Evolutionary conservation across 2,797 vertebrate genomes (phyloP).

Genomic region (Picus viridis): DNA sequence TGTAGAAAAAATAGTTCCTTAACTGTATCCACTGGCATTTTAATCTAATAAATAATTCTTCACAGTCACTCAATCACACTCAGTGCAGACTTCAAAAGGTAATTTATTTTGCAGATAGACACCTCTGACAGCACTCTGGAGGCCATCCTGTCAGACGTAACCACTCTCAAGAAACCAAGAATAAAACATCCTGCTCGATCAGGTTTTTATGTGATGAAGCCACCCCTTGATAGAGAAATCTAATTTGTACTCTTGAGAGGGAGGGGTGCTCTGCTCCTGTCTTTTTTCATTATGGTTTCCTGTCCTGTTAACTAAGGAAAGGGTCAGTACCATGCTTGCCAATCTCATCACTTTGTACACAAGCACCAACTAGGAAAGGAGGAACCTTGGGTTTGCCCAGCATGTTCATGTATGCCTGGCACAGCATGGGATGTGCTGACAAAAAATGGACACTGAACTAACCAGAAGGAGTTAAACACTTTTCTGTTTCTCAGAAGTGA

Average conservation of each 20-base stretch:
- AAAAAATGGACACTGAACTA: background rate
- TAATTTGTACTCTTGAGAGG: background rate
- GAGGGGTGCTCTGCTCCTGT: background rate
- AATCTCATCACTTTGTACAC: fast-evolving
- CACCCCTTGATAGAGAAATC: constrained; percentile 3
- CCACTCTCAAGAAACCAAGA: background rate
- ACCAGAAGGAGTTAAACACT: background rate
- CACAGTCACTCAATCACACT: constrained; percentile 44
- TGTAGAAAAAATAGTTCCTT: constrained; percentile 29
- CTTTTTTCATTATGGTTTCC: background rate
- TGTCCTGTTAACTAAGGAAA: background rate
- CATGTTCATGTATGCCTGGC: fast-evolving
- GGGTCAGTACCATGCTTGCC: fast-evolving
- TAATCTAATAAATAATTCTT: constrained; percentile 65
- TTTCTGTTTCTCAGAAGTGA: background rate
- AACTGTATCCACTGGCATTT: constrained; percentile 38
- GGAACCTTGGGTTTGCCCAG: background rate
- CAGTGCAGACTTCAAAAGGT: constrained; percentile 18
- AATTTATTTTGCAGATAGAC: constrained; percentile 58
- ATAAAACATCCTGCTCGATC: constrained; percentile 6
- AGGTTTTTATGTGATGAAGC: background rate
- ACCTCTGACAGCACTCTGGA: constrained; percentile 30
- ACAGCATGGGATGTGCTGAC: background rate
- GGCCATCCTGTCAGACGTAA: background rate
- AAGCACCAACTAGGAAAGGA: background rate